Evolutionary conservation across 1,140 invertebrate genomes (phyloP), one percentile per base, ranked within the genome.

Genomic region (Plutomurus gul): DNA sequence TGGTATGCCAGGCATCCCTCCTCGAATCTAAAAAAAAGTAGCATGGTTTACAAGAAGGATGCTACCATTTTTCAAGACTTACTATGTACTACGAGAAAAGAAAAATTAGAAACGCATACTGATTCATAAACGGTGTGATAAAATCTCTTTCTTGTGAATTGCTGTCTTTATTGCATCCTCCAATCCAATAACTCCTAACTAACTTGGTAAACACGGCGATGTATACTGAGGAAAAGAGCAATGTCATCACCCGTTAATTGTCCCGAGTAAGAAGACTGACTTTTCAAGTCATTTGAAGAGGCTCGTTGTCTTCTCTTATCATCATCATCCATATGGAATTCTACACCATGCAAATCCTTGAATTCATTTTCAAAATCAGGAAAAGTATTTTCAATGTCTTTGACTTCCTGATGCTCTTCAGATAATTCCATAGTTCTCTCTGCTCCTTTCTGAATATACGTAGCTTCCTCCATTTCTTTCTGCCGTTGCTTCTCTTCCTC

Each of bases 301-400:
- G 6, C 25, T 27, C 4, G 56, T 7, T 40, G 20, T 1, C 18
- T 43, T 56, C 60, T 22, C 25, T 33, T 37, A 30, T 47, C 73
- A 7, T 76, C 60, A n/a, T 56, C 13, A 72, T 76, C 18, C 27
- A 75, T 76, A 56, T 85, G 81, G 85, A 92, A 94, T 85, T 93
- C 93, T 46, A 87, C 84, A 36, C 36, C 79, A 18, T 84, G 81
- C 0, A 89, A 77, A 78, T 89, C 88, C 33, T 84, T 79, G 82
- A 86, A 88, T 25, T 87, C 86, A 43, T 93, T 90, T 3, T 90
- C 87, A 84, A 91, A 92, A 0, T 90, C 91, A 0, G 95, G 95
- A 84, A 97, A 98, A 78, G 92, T 87, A 84, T 90, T 86, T 72
- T 87, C 87, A 10, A 97, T 90, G 84, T 96, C 93, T 27, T 89